Percentiles rank a stretch among this genome's conserved stretches.
These are phyloP conservation scores for Alaudala cheleensis DNA, from an alignment of 2,113 vertebrate species.

Conservation along the genomic window DNA sequence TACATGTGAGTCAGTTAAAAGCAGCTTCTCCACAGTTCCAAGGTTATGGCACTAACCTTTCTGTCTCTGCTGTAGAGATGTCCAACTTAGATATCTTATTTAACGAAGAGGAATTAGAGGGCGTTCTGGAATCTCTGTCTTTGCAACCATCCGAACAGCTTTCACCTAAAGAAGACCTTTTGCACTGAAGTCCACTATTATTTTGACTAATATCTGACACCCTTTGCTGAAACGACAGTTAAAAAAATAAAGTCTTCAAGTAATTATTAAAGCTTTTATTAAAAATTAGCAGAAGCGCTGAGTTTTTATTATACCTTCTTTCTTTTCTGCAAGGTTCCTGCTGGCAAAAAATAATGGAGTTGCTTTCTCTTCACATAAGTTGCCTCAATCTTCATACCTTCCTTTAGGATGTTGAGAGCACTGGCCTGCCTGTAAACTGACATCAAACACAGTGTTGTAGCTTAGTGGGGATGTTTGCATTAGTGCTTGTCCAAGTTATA, in stretches of 20 bases:
- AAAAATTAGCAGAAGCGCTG: background rate
- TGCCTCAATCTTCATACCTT: conserved; percentile 96
- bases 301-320: conserved; percentile 82
- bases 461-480: background rate
- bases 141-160: conserved; percentile 84
- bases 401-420: conserved; percentile 93
- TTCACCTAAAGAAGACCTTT: conserved; percentile 83
- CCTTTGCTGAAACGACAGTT: conserved; percentile 77
- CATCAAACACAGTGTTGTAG: background rate
- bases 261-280: background rate
- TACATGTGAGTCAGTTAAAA: background rate
- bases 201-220: conserved; percentile 82
- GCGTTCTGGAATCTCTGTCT: conserved; percentile 82
- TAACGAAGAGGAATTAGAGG: conserved; percentile 75
- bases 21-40: background rate
- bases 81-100: conserved; percentile 73
- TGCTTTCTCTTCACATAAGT: conserved; percentile 95
- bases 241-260: background rate
- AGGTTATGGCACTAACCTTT: conserved; percentile 71
- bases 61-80: conserved; percentile 64
- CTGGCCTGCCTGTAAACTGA: conserved; percentile 95
- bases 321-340: conserved; percentile 89
- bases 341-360: conserved; percentile 91
- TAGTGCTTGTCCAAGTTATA: background rate
- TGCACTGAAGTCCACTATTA: conserved; percentile 78